A percentile compares a stretch with the other conserved stretches of the same genome.
phyloP scores from a whole-genome alignment of 2,113 vertebrate genomes.

The Oenanthe oenanthe region DNA sequence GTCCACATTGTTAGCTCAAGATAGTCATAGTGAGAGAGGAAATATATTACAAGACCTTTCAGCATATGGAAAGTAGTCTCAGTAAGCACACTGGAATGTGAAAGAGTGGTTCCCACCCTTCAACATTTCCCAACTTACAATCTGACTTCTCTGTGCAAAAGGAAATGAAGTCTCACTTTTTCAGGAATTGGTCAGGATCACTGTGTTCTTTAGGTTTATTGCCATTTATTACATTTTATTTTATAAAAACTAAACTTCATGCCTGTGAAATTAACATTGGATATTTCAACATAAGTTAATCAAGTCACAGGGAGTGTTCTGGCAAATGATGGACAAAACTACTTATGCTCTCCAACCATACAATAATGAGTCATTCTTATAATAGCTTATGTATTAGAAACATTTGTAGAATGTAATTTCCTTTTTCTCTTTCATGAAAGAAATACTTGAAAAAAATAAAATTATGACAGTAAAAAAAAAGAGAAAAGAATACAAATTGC shows the following conservation, averaged over 20 bases:
- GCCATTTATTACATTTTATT: not conserved
- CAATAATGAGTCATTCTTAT: not conserved
- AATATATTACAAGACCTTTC: not conserved
- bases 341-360: not conserved
- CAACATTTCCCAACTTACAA: not conserved
- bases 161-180: not conserved
- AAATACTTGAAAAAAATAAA: not conserved
- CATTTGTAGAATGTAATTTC: not conserved
- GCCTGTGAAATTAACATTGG: not conserved
- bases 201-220: not conserved
- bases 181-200: not conserved
- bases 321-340: not conserved
- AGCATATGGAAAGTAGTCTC: not conserved
- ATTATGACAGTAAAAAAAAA: not conserved
- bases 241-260: not conserved
- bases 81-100: not conserved
- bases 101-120: not conserved
- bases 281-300: not conserved
- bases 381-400: not conserved
- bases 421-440: not conserved
- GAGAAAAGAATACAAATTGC: not conserved
- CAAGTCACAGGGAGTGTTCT: not conserved
- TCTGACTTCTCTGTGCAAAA: not conserved
- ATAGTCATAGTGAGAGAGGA: not conserved
- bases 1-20: not conserved